Evolutionary conservation across 2,797 vertebrate species (phyloP).

Genomic region (Pteropus rufus): DNA sequence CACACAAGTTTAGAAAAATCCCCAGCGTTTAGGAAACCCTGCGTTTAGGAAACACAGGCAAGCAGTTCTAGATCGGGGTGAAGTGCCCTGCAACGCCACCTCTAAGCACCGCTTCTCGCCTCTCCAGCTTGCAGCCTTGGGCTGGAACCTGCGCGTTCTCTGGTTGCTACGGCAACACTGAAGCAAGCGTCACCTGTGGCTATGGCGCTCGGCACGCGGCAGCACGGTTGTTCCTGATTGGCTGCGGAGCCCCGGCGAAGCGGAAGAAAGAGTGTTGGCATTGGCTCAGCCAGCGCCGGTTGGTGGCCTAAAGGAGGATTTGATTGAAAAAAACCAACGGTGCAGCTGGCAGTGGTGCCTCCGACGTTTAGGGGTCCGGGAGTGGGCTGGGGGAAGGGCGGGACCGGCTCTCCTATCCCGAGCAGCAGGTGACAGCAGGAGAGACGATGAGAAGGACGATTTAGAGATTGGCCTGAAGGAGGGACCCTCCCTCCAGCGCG

Average conservation of each 20-base stretch:
- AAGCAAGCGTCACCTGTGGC: slow-evolving; percentile 21
- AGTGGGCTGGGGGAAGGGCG: neutral
- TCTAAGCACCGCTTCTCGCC: accelerated
- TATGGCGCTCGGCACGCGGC: accelerated
- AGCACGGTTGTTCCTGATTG: slow-evolving; percentile 52
- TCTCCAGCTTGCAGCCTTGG: accelerated
- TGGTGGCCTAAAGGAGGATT: neutral
- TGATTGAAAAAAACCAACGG: slow-evolving; percentile 40
- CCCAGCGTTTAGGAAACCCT: neutral
- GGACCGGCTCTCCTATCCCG: neutral
- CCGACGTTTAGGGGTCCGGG: neutral
- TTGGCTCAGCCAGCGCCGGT: slow-evolving; percentile 56
- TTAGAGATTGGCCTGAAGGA: slow-evolving; percentile 6
- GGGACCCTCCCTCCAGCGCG: slow-evolving; percentile 47
- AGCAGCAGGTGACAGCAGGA: neutral
- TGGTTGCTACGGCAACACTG: slow-evolving; percentile 43
- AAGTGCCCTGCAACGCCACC: neutral
- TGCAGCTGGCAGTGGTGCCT: accelerated
- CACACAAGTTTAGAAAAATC: neutral
- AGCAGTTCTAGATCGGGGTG: accelerated
- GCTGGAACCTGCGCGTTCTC: neutral
- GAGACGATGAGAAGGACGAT: neutral
- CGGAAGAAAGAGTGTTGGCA: neutral
- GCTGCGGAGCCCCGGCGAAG: accelerated
- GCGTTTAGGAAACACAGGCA: neutral